Base-by-base conservation (phyloP, 2,113 vertebrate species). In the Corynorhinus townsendii region DNA sequence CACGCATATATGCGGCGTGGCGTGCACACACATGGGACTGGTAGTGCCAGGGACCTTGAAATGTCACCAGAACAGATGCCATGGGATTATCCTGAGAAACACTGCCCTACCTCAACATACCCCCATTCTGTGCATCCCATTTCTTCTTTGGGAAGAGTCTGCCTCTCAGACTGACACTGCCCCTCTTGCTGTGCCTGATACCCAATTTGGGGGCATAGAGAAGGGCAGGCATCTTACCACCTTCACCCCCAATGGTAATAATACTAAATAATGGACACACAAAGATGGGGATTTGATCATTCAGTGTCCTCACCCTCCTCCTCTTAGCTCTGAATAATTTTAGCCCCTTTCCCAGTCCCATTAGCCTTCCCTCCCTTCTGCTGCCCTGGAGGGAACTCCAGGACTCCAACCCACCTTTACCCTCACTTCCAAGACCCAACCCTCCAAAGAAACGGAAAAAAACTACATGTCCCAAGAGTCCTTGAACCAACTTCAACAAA, bases 31-130 rank as follows among this genome's bases (percentile, higher is more conserved):
- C 71, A 47, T 26, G 85, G 7, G 54, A 38, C 69, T 68, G 43
- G 16, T 45, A 28, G 56, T 64, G 49, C 47, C 16, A 17, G 64
- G 66, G 73, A 94, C 90, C 92, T 96, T 94, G 90, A 94, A 95
- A 96, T 85, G 59, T 89, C 96, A 96, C 66, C 85, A 49, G 59
- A 97, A 54, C 79, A 95, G 82, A 89, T 91, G 82, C 38, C 11
- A 38, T 82, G 81, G 49, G 43, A 71, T 82, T 92, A 49, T 87
- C 90, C 77, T 75, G 56, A 83, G 89, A 94, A 83, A 38, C 35
- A 28, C 22, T 20, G 49, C 33, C 88, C 56, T 77, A 5, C 56
- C 75, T 40, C 73, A 38, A 47, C 12, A 8, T 2, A 45, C 45
- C 59, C 62, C 79, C 33, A 9, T 69, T 86, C 69, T 12, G 8